Conservation (phyloP, 2,888 invertebrate genomes). For the Lepidochitona cinerea region DNA sequence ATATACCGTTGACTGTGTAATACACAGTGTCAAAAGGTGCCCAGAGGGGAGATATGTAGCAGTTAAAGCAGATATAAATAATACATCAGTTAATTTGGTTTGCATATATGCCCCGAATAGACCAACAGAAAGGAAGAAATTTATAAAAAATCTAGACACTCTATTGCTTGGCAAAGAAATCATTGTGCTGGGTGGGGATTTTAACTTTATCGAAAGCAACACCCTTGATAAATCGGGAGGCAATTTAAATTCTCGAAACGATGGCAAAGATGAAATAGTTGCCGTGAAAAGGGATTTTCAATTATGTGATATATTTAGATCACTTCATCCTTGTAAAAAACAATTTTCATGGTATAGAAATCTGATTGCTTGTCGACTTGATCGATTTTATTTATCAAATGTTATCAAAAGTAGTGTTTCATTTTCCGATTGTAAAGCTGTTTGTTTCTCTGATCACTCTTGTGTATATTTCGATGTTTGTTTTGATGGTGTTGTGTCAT, state of each 20-base stretch:
- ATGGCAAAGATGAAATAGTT: constrained; percentile 10
- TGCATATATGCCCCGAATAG: background rate
- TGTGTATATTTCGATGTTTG: background rate
- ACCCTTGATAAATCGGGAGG: constrained; percentile 21
- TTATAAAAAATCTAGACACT: background rate
- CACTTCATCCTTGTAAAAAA: constrained; percentile 11
- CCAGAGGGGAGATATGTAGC: background rate
- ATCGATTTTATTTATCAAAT: background rate
- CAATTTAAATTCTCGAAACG: constrained; percentile 8
- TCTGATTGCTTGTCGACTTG: background rate
- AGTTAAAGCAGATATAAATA: background rate
- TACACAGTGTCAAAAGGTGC: background rate
- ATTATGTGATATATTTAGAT: constrained; percentile 19
- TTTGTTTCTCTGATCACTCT: background rate
- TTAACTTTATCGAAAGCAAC: constrained; percentile 23
- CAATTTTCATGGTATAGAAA: background rate
- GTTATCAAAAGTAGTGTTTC: too few relatives aligned
- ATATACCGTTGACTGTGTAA: background rate
- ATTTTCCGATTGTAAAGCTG: background rate
- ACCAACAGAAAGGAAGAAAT: background rate
- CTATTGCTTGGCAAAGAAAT: background rate
- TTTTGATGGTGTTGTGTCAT: background rate
- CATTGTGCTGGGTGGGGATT: constrained; percentile 23
- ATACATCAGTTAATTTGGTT: background rate
- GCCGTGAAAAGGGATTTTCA: constrained; percentile 14